These are phyloP conservation scores for Procapra przewalskii DNA, from an alignment of 2,113 vertebrate genomes.

Conservation along the genomic window DNA sequence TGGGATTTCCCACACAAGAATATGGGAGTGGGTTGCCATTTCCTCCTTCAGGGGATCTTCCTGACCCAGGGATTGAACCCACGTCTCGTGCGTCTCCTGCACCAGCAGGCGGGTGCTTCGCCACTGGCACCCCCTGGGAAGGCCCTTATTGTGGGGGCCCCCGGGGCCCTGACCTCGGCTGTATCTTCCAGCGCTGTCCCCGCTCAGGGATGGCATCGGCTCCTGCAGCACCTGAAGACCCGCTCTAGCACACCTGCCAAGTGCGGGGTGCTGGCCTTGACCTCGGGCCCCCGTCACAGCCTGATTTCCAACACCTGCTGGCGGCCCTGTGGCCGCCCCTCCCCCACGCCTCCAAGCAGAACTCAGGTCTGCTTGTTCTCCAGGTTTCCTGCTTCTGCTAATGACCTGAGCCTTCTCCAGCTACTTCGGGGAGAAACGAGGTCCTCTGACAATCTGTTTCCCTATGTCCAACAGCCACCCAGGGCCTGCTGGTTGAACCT, in stretches of 20 bases:
- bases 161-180: neutral
- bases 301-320: neutral
- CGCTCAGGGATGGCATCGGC: neutral
- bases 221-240: neutral
- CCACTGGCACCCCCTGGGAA: neutral
- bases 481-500: neutral
- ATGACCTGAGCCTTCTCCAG: no score
- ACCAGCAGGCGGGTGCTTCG: fast-evolving
- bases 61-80: neutral
- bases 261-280: neutral
- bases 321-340: neutral
- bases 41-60: neutral
- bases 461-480: neutral
- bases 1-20: neutral
- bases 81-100: fast-evolving
- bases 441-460: neutral
- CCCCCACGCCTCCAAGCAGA: neutral
- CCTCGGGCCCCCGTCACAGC: neutral
- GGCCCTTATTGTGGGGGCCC: neutral
- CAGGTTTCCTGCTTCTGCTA: neutral
- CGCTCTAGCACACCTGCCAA: neutral
- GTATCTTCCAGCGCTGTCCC: neutral
- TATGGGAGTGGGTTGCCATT: neutral
- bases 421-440: neutral
- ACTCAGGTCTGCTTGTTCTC: neutral